These are phyloP conservation scores for Crematogaster levior DNA, from an alignment of 2,888 invertebrate species.

Conservation along the genomic window DNA sequence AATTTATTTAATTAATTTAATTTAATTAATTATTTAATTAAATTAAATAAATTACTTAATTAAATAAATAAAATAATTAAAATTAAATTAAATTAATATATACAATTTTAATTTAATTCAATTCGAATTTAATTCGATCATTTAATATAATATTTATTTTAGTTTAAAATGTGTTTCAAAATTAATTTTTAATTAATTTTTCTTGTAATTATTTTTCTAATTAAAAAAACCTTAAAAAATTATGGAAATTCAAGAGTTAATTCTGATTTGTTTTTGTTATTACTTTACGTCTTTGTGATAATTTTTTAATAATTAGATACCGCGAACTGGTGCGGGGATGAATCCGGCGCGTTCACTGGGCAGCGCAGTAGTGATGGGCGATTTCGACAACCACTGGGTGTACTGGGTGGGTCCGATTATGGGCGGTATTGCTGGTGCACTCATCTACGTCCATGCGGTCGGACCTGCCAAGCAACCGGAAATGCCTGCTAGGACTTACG, in stretches of 20 bases:
- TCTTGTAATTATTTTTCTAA: not conserved
- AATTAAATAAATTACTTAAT: too few relatives aligned
- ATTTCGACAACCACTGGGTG: slow-evolving; percentile 94
- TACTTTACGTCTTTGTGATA: not conserved
- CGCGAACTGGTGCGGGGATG: slow-evolving; percentile 94
- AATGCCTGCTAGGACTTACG: slow-evolving; percentile 80
- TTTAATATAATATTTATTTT: not conserved
- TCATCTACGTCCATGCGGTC: slow-evolving; percentile 90
- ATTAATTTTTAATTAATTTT: too few relatives aligned
- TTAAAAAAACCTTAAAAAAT: not conserved
- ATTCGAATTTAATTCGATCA: not conserved
- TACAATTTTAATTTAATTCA: not conserved
- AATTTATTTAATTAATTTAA: too few relatives aligned
- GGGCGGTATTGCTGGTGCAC: slow-evolving; percentile 92
- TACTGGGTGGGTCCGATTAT: slow-evolving; percentile 96
- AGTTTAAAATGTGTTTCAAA: not conserved
- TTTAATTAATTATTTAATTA: too few relatives aligned
- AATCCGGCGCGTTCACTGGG: slow-evolving; percentile 97
- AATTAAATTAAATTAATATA: slow-evolving; percentile 5
- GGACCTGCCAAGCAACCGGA: slow-evolving; percentile 83
- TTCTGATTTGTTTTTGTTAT: not conserved
- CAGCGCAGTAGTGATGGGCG: slow-evolving; percentile 92
- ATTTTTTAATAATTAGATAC: slow-evolving; percentile 83
- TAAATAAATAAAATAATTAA: too few relatives aligned
- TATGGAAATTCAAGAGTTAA: not conserved